Evolutionary conservation across 2,888 invertebrate genomes (phyloP), one percentile per base, ranked within the genome.

Genomic region (Mimachlamys varia): DNA sequence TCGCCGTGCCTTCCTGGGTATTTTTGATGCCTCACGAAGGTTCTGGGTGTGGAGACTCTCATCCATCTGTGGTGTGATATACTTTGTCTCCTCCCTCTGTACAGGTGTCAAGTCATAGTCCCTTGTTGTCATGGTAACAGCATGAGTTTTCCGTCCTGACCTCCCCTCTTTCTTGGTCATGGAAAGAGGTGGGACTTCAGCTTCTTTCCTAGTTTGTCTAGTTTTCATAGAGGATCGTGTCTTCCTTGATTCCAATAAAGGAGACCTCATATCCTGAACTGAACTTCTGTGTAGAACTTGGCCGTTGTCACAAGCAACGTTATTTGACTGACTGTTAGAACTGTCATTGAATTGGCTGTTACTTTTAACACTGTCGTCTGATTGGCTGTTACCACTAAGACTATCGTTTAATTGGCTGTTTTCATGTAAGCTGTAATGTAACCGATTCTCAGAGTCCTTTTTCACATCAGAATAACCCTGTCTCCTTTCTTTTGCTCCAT

Each of bases 61-160:
- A 92, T 94, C 92, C 93, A 93, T 94, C 58, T 91, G 91, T 88
- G 94, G 94, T 62, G 94, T 94, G 62, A 92, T 93, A 58, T 90
- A 90, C 27, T 27, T 76, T 76, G 27, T 76, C 89, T 89, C 89
- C 62, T 27, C 62, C 76, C 37, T 49, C 89, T 27, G 62, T 89
- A 22, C 50, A 22, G 62, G 37, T 89, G 76, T 87, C 76, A 44
- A 62, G 22, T 87, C 50, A 58, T 27, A 44, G 12, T 53, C 53
- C 27, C 33, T 19, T 19, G 89, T 27, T 55, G 7, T 7, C 44
- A 13, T 89, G 88, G 37, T 38, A 50, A 13, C 53, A 53, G 19
- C 4, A 12, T 27, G 7, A 76, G 76, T 13, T 76, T 76, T 76
- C 22, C 27, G 27, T 22, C 12, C 76, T 33, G 33, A 27, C 13